phyloP scores from a whole-genome alignment of 1,140 invertebrate genomes.

The Pygmarrhopalites habei region DNA sequence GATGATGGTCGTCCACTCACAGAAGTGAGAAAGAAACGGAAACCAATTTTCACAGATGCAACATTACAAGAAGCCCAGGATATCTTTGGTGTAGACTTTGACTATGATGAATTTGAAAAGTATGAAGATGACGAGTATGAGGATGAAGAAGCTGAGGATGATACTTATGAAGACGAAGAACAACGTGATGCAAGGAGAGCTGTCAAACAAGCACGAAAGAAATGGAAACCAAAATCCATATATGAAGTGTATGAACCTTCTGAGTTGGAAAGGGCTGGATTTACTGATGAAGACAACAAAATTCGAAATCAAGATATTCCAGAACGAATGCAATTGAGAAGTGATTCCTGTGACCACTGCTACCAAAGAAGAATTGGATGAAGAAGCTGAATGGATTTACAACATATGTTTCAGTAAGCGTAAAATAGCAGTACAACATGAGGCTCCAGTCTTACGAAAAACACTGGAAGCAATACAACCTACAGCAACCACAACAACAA shows the following conservation, averaged over 20 bases:
- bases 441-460: too few species aligned
- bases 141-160: constrained; percentile 60
- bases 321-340: constrained; percentile 83
- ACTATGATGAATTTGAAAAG: constrained; percentile 90
- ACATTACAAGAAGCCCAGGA: constrained; percentile 97
- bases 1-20: constrained; percentile 88
- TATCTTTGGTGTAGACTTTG: constrained; percentile 98
- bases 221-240: constrained; percentile 78
- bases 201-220: constrained; percentile 68
- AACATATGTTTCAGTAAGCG: constrained; percentile 74
- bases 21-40: constrained; percentile 68
- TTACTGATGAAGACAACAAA: constrained; percentile 90
- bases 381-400: constrained; percentile 97
- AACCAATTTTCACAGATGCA: constrained; percentile 81
- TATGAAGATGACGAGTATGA: constrained; percentile 81
- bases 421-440: too few species aligned
- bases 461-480: too few species aligned
- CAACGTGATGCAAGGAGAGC: constrained; percentile 42
- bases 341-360: constrained; percentile 72
- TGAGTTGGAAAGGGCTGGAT: constrained; percentile 91
- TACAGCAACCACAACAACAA: too few species aligned
- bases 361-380: constrained; percentile 77
- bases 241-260: constrained; percentile 95
- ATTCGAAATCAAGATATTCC: constrained; percentile 82
- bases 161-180: constrained; percentile 40